Evolutionary conservation across 2,797 vertebrate species (phyloP).

Genomic region (Halcyon smyrnensis): DNA sequence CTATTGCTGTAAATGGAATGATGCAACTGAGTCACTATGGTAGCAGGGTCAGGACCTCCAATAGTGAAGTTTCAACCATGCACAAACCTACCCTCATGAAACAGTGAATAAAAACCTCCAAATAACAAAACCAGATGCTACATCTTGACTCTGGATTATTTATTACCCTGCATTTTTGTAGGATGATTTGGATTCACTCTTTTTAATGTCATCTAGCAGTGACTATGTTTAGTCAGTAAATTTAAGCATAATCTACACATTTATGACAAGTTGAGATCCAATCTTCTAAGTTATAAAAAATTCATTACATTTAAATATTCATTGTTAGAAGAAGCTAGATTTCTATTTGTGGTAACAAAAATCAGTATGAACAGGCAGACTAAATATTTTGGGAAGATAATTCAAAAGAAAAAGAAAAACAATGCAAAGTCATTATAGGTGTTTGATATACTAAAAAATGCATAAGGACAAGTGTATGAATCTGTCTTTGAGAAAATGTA

Average conservation of each 20-base stretch:
- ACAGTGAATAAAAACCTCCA: background rate
- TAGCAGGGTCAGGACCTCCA: background rate
- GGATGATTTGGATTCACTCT: background rate
- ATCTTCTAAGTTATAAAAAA: constrained; percentile 40
- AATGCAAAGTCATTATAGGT: background rate
- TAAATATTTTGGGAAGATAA: constrained; percentile 30
- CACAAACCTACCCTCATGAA: background rate
- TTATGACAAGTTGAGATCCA: constrained; percentile 47
- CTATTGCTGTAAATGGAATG: background rate
- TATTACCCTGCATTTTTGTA: background rate
- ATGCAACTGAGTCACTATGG: background rate
- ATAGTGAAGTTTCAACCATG: background rate
- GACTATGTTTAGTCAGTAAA: constrained; percentile 65
- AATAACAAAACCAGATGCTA: background rate
- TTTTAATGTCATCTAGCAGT: constrained; percentile 18
- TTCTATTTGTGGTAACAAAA: constrained; percentile 59
- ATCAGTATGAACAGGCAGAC: background rate
- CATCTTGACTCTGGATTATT: background rate
- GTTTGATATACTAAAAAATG: constrained; percentile 15
- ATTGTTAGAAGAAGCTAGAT: constrained; percentile 38
- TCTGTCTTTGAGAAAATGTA: background rate
- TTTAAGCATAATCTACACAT: constrained; percentile 48
- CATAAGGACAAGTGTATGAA: background rate
- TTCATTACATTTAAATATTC: constrained; percentile 65
- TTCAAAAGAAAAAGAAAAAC: background rate